phyloP scores from a whole-genome alignment of 2,888 invertebrate genomes.

The Phortica magna region DNA sequence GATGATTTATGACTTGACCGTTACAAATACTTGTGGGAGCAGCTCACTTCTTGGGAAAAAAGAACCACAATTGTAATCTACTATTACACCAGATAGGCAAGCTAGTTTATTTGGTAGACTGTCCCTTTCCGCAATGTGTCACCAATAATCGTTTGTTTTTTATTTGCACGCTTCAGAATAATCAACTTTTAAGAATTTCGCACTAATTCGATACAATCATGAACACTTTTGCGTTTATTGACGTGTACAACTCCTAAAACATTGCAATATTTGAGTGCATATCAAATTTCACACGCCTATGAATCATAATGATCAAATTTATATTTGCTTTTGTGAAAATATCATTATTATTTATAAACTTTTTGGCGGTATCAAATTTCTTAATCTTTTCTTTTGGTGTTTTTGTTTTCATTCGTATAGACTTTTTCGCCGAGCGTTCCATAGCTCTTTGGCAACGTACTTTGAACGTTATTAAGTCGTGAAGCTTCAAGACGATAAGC shows the following conservation, averaged over 20 bases:
- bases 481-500: not conserved
- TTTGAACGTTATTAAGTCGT: not conserved
- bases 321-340: not conserved
- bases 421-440: too few relatives aligned
- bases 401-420: not conserved
- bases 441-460: not conserved
- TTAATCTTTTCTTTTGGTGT: too few relatives aligned
- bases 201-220: slow-evolving; percentile 21
- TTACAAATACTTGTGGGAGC: slow-evolving; percentile 47
- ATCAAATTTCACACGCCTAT: not conserved
- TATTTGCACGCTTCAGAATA: too few relatives aligned
- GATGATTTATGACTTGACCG: slow-evolving; percentile 61
- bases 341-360: not conserved
- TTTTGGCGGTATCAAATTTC: not conserved
- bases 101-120: too few relatives aligned
- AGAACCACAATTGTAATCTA: not conserved
- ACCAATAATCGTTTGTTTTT: too few relatives aligned
- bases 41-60: not conserved
- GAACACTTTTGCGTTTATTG: not conserved
- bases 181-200: not conserved
- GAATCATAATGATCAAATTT: not conserved
- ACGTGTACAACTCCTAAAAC: slow-evolving; percentile 28
- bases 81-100: not conserved
- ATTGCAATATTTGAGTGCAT: slow-evolving; percentile 38
- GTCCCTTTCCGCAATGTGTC: too few relatives aligned